Percentiles rank a stretch among this genome's conserved stretches.
These are phyloP conservation scores for Vireo griseus DNA, from an alignment of 2,797 vertebrate genomes.

Conservation along the genomic window DNA sequence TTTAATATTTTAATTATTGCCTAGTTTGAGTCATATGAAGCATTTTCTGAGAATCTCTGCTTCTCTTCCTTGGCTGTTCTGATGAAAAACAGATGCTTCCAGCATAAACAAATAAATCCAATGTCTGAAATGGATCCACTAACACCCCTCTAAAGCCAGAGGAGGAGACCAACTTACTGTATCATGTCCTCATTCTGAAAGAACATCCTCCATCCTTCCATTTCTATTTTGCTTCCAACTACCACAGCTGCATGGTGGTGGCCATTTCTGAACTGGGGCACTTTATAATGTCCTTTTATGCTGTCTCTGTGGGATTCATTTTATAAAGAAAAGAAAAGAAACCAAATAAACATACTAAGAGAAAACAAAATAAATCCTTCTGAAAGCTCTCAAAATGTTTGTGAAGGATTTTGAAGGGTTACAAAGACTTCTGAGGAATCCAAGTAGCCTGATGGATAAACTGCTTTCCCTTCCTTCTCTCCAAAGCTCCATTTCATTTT, in stretches of 20 bases:
- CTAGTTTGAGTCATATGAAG: neutral
- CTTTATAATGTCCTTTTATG: neutral
- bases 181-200: neutral
- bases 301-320: neutral
- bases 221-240: neutral
- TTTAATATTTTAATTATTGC: neutral
- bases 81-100: neutral
- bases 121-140: neutral
- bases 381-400: neutral
- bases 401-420: neutral
- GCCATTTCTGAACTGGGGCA: neutral
- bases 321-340: neutral
- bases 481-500: neutral
- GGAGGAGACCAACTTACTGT: neutral
- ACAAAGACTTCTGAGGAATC: neutral
- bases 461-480: neutral
- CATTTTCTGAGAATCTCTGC: neutral
- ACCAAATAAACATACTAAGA: neutral
- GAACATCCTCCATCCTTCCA: neutral
- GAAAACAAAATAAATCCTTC: neutral
- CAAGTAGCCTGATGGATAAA: neutral
- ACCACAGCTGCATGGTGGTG: neutral
- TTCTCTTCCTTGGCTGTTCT: neutral
- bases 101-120: neutral
- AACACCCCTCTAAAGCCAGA: neutral